Percentiles rank a stretch among this genome's conserved stretches.
Conservation (phyloP, 1,140 invertebrate genomes). For the Drosophila guanche region DNA sequence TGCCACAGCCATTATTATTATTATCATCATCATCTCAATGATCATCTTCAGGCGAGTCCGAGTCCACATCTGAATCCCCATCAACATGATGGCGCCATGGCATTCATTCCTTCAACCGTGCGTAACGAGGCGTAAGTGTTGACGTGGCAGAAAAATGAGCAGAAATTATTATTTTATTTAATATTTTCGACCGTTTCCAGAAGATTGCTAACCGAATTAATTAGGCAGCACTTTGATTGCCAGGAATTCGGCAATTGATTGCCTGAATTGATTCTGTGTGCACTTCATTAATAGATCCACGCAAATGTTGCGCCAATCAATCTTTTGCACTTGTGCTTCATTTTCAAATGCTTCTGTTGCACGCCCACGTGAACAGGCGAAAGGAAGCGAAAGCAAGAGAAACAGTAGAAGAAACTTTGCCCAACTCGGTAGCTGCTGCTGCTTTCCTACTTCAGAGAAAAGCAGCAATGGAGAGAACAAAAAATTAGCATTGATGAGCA, state of each 20-base stretch:
- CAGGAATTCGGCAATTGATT: slow-evolving; percentile 56
- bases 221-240: slow-evolving; percentile 29
- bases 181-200: slow-evolving; percentile 53
- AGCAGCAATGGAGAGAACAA: slow-evolving; percentile 11
- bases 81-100: slow-evolving; percentile 24
- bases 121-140: slow-evolving; percentile 80
- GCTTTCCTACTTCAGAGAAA: slow-evolving; percentile 24
- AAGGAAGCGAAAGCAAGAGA: slow-evolving; percentile 19
- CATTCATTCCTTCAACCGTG: slow-evolving; percentile 43
- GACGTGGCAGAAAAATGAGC: slow-evolving; percentile 74
- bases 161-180: slow-evolving; percentile 73
- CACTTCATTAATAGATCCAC: slow-evolving; percentile 70
- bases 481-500: slow-evolving; percentile 83
- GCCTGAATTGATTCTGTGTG: slow-evolving; percentile 33
- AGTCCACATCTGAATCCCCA: slow-evolving; percentile 17
- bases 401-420: slow-evolving; percentile 34
- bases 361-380: slow-evolving; percentile 26
- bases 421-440: slow-evolving; percentile 50
- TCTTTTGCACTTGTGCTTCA: slow-evolving; percentile 74
- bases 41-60: slow-evolving; percentile 4
- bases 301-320: slow-evolving; percentile 75
- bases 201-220: slow-evolving; percentile 60
- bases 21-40: slow-evolving; percentile 17
- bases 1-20: slow-evolving; percentile 39
- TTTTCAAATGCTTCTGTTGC: slow-evolving; percentile 52